Base-by-base conservation (phyloP, 2,113 vertebrate genomes). In the Serinus canaria region DNA sequence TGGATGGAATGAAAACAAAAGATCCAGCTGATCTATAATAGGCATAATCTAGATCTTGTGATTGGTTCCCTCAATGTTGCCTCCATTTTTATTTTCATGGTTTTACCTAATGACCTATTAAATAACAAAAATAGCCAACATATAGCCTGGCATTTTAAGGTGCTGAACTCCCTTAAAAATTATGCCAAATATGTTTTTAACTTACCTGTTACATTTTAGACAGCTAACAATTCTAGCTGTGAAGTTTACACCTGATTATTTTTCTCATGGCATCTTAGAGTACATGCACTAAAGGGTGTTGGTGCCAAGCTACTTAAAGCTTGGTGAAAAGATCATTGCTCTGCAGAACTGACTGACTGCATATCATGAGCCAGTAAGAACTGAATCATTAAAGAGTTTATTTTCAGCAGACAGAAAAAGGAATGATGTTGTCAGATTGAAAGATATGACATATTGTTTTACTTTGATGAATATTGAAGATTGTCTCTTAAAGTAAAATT, bases 391-490 rank as follows among this genome's bases (percentile, higher is more conserved):
- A 73, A 75, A 87, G 81, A 92, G 18, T 93, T 93, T 96, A 83
- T 96, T 96, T 95, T 96, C 92, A 93, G 96, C 76, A 93, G 49
- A 64, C n/a, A 82, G 83, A 66, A 86, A 56, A 87, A 89, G 49
- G 75, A 87, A 68, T 84, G 49, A 44, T 72, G 46, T 9, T 75
- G 41, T 41, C 20, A 8, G 41, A 81, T 82, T 83, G 93, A 95
- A 97, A 90, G 41, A 64, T 81, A 81, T 92, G 93, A 93, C 92
- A 94, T 93, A 81, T 20, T 75, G 53, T 95, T 95, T 80, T 92
- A 92, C 73, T 82, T 95, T 90, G 83, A 92, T 81, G 76, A 87
- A 89, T 84, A 79, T 1, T 81, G 73, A 94, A 95, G 87, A 89
- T 69, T 79, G 49, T 52, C 39, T 93, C 73, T 89, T 92, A 84